These are phyloP conservation scores for Anseranas semipalmata DNA, from an alignment of 2,113 vertebrate genomes.

Conservation along the genomic window DNA sequence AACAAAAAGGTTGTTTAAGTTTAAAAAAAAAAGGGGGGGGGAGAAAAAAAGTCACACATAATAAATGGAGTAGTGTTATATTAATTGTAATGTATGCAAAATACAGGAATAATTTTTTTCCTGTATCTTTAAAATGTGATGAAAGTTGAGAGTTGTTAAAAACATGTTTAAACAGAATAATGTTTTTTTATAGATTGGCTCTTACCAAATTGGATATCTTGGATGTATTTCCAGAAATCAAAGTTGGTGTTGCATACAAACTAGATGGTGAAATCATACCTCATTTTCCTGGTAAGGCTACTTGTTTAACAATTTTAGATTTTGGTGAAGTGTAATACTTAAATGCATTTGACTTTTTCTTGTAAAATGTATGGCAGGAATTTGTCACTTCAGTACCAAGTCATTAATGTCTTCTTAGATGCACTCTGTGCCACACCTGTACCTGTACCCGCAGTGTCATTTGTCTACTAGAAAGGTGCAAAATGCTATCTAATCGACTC, in stretches of 20 bases:
- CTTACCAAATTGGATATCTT: slow-evolving; percentile 98
- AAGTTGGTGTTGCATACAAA: slow-evolving; percentile 93
- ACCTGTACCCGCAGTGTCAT: not conserved
- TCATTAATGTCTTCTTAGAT: not conserved
- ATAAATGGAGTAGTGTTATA: not conserved
- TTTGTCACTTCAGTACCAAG: not conserved
- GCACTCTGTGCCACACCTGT: not conserved
- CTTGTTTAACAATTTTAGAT: not conserved
- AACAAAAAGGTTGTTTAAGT: not conserved
- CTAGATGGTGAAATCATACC: slow-evolving; percentile 90
- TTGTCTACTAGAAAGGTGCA: not conserved
- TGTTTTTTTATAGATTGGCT: slow-evolving; percentile 83
- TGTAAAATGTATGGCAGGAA: not conserved
- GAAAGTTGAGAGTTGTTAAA: not conserved
- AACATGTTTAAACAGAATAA: not conserved
- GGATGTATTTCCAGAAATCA: slow-evolving; percentile 91
- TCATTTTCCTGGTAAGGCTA: slow-evolving; percentile 93
- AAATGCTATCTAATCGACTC: not conserved
- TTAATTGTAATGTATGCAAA: not conserved
- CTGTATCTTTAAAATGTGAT: not conserved
- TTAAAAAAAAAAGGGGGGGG: too few relatives aligned
- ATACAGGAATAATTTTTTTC: not conserved
- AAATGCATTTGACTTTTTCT: not conserved
- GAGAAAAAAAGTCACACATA: too few relatives aligned
- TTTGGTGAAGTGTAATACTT: not conserved